phyloP scores from a whole-genome alignment of 2,113 vertebrate species.

The Apodemus speciosus region DNA sequence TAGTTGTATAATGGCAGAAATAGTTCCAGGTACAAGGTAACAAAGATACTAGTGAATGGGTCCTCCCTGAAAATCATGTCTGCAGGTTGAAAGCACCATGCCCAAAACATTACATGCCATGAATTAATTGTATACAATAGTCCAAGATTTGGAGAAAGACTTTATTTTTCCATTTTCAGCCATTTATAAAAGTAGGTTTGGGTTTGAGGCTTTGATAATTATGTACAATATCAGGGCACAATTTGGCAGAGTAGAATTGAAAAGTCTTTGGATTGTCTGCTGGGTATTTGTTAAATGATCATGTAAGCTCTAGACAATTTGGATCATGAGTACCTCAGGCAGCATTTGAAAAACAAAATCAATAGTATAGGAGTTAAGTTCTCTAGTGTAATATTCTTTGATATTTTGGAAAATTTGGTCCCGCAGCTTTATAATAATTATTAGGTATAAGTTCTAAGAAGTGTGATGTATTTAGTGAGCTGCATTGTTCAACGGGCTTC shows the following conservation, averaged over 20 bases:
- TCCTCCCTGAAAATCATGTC: neutral
- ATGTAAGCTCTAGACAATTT: neutral
- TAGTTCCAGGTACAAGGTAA: neutral
- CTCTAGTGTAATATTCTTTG: neutral
- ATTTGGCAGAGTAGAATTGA: neutral
- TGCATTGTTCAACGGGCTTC: neutral
- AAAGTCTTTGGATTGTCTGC: neutral
- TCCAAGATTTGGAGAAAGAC: neutral
- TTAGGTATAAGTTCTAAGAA: neutral
- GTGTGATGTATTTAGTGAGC: neutral
- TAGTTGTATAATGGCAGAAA: neutral
- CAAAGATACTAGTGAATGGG: neutral
- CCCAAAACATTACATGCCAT: neutral
- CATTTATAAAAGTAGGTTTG: constrained; percentile 42
- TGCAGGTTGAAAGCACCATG: neutral
- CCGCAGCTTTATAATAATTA: constrained; percentile 27
- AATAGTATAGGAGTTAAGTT: neutral
- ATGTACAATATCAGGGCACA: neutral
- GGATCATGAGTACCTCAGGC: neutral
- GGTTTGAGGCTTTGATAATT: neutral
- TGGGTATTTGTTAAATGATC: neutral
- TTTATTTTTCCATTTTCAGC: neutral
- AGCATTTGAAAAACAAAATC: neutral
- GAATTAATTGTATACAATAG: neutral
- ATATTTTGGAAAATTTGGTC: constrained; percentile 9